Evolutionary conservation across 2,113 vertebrate species (phyloP).

Genomic region (Hemicordylus capensis): DNA sequence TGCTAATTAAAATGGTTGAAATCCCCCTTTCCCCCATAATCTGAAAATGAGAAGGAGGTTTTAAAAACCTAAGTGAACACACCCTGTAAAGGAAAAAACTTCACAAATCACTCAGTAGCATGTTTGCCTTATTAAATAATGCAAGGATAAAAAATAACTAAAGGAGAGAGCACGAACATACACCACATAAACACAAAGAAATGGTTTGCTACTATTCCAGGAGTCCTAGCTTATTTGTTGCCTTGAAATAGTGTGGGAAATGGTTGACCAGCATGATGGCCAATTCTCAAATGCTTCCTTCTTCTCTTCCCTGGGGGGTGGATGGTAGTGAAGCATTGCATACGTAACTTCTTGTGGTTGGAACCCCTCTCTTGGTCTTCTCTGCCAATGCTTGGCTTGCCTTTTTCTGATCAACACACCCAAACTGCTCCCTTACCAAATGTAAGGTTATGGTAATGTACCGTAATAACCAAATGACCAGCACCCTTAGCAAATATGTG

Average conservation of each 20-base stretch:
- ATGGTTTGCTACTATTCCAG: not conserved
- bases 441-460: too few species aligned
- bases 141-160: not conserved
- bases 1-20: not conserved
- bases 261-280: not conserved
- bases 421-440: not conserved
- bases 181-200: not conserved
- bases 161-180: not conserved
- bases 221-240: not conserved
- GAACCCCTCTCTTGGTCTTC: not conserved
- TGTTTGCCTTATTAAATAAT: not conserved
- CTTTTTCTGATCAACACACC: not conserved
- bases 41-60: too few species aligned
- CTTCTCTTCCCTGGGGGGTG: not conserved
- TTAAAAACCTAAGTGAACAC: not conserved
- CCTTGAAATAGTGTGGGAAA: not conserved
- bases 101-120: not conserved
- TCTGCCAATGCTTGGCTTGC: not conserved
- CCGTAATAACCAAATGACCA: too few species aligned
- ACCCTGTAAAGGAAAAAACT: not conserved
- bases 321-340: not conserved
- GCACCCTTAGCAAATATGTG: not conserved
- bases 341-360: not conserved
- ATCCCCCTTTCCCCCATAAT: not conserved
- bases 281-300: not conserved